These are phyloP conservation scores for Pararge aegeria DNA, from an alignment of 1,140 invertebrate genomes.

Conservation along the genomic window DNA sequence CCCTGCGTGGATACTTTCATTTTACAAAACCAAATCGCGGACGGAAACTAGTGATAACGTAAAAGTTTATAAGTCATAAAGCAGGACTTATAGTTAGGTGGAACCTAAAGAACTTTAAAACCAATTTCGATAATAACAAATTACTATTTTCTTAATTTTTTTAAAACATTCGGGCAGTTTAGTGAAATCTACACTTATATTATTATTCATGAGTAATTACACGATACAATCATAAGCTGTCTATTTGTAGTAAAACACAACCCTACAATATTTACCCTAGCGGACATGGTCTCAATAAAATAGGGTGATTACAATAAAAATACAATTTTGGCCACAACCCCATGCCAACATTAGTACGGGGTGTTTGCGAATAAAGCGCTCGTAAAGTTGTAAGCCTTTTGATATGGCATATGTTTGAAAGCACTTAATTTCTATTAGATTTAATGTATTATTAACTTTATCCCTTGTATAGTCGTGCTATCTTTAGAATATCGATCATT, in stretches of 20 bases:
- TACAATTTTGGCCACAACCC: slow-evolving; percentile 76
- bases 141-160: no score
- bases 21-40: no score
- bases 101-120: no score
- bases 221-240: slow-evolving; percentile 38
- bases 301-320: slow-evolving; percentile 76
- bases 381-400: slow-evolving; percentile 12
- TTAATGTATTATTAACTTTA: slow-evolving; percentile 2
- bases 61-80: no score
- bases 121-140: no score
- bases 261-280: slow-evolving; percentile 68
- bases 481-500: background rate
- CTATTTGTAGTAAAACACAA: slow-evolving; percentile 51
- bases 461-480: background rate
- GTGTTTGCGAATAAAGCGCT: slow-evolving; percentile 67
- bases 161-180: no score
- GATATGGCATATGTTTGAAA: slow-evolving; percentile 12
- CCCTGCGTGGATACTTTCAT: no score
- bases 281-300: slow-evolving; percentile 62
- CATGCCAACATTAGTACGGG: slow-evolving; percentile 52
- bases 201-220: slow-evolving; percentile 55
- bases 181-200: slow-evolving; percentile 10
- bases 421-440: slow-evolving; percentile 4
- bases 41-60: no score
- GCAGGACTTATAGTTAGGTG: no score